Base-by-base conservation (phyloP, 2,888 invertebrate genomes). In the Macrostomum cliftonense region DNA sequence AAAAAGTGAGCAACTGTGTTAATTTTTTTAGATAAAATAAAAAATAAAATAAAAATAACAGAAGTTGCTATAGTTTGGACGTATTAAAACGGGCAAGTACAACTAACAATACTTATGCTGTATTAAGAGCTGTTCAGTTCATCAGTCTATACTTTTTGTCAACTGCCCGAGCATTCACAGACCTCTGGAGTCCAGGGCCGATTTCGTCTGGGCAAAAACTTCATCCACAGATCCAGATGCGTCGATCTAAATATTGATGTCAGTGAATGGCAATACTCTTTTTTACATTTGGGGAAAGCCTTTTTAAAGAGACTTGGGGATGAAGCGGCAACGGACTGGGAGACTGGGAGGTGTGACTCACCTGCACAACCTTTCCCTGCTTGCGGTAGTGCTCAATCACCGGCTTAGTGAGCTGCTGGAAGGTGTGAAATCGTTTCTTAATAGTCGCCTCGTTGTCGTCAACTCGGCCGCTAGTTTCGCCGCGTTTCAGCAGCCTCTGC, bases 201-300 rank as follows among this genome's bases (percentile, higher is more conserved):
- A 58, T 52, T 59, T 56, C 13, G 66, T 65, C 61, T 84, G 79
- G 0, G 60, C 67, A 65, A 86, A 89, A 61, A 89, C 82, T 9
- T 74, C 77, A 47, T 85, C 83, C 0, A 81, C 78, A 0, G 73
- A 60, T 48, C 79, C 77, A 66, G 86, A 83, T 0, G 85, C 87
- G 61, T 81, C 77, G 63, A 89, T 81, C 84, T 86, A 59, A 2
- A 59, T 58, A 39, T 46, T 46, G n/a, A n/a, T n/a, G n/a, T n/a
- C n/a, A n/a, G n/a, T n/a, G n/a, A n/a, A n/a, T n/a, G n/a, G n/a
- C n/a, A n/a, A n/a, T n/a, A n/a, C n/a, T n/a, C n/a, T n/a, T n/a
- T 39, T 46, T 46, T 38, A 50, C 51, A 42, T 50, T 12, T 28
- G 50, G 47, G n/a, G n/a, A n/a, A n/a, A n/a, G n/a, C n/a, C n/a